These are phyloP conservation scores for Tragelaphus eurycerus DNA, from an alignment of 2,797 vertebrate species.

Conservation along the genomic window DNA sequence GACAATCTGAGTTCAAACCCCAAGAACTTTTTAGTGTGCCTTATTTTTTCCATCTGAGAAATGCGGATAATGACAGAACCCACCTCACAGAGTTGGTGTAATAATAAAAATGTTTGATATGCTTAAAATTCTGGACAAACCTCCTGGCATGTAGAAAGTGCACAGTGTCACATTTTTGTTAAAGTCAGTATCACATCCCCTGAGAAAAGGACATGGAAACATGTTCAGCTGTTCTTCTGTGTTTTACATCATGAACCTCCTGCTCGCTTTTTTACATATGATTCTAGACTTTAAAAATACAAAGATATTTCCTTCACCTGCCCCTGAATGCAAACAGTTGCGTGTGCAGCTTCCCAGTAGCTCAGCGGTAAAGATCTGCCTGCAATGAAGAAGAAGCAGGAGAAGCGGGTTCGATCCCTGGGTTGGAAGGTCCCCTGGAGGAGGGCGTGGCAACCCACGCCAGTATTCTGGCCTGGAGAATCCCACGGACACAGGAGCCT, in stretches of 20 bases:
- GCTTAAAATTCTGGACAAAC: background rate
- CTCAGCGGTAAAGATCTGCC: background rate
- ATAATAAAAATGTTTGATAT: background rate
- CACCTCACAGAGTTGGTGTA: background rate
- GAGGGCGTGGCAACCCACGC: background rate
- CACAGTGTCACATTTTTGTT: background rate
- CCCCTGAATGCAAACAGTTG: background rate
- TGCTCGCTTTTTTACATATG: background rate
- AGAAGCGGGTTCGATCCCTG: background rate
- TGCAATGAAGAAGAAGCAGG: background rate
- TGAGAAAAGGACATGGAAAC: background rate
- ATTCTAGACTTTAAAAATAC: background rate
- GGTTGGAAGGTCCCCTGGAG: background rate
- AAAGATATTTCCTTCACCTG: background rate
- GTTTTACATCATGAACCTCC: background rate
- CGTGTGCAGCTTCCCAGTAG: rapidly evolving
- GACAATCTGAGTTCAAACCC: background rate
- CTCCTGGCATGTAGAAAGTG: background rate
- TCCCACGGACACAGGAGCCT: background rate
- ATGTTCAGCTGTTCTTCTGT: background rate
- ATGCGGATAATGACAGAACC: background rate
- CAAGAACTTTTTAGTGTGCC: background rate
- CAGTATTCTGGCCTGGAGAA: background rate
- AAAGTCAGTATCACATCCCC: background rate
- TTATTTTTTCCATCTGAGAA: background rate